A percentile compares a stretch with the other conserved stretches of the same genome.
Evolutionary conservation across 2,113 vertebrate genomes (phyloP).

Genomic region (Tyrannus savana): DNA sequence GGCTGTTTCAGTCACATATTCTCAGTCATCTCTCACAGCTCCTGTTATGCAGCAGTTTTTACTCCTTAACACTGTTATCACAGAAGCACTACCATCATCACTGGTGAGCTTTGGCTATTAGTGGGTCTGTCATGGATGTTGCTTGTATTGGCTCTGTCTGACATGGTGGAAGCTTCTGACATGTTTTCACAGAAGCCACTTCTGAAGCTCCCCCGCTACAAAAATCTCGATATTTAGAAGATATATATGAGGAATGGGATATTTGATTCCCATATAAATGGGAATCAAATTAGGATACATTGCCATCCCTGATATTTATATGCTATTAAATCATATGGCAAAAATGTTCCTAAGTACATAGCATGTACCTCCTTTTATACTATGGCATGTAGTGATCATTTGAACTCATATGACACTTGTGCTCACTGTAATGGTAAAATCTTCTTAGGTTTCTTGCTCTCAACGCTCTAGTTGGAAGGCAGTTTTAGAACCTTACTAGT

Average conservation of each 20-base stretch:
- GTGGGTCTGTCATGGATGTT: rapidly evolving
- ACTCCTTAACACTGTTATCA: background rate
- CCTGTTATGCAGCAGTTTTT: background rate
- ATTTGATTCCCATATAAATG: too few species aligned
- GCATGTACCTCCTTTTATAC: background rate
- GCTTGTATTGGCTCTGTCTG: rapidly evolving
- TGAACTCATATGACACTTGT: background rate
- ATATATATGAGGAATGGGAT: background rate
- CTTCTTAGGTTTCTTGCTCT: background rate
- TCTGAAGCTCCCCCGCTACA: rapidly evolving
- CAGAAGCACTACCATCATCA: rapidly evolving
- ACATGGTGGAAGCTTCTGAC: background rate
- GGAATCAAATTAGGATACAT: background rate
- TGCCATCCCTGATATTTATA: background rate
- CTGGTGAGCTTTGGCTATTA: background rate
- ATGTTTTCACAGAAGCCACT: background rate
- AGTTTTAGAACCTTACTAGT: background rate
- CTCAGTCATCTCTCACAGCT: background rate
- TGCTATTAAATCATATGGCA: background rate
- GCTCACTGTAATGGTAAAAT: background rate
- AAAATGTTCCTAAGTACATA: rapidly evolving
- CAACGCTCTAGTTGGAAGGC: background rate
- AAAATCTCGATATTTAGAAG: background rate
- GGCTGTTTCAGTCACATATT: background rate
- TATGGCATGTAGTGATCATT: background rate